Percentiles rank a stretch among this genome's conserved stretches.
Conservation (phyloP, 2,797 vertebrate species). For the Enteromius trimaculatus region DNA sequence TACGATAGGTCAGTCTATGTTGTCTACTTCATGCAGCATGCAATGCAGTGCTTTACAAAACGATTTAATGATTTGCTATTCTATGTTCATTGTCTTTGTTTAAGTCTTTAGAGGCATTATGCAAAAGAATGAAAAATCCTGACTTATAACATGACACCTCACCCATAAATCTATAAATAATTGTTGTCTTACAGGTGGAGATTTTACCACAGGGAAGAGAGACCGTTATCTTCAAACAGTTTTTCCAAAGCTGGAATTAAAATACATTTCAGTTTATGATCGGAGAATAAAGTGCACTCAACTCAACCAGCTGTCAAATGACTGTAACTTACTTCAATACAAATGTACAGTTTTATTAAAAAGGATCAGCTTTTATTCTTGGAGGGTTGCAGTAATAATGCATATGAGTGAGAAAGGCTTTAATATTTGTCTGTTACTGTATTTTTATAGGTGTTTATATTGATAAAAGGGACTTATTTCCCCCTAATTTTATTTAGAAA, state of each 20-base stretch:
- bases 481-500: background rate
- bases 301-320: slow-evolving; percentile 3
- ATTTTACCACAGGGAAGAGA: slow-evolving; percentile 89
- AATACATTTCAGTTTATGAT: slow-evolving; percentile 40
- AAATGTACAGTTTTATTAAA: slow-evolving; percentile 28
- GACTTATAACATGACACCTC: background rate
- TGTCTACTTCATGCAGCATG: background rate
- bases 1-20: background rate
- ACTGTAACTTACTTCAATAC: background rate
- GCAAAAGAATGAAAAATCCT: background rate
- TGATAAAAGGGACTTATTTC: background rate
- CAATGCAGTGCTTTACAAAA: background rate
- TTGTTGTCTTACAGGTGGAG: slow-evolving; percentile 81
- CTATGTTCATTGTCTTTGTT: background rate
- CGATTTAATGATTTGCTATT: background rate
- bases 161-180: background rate
- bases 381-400: slow-evolving; percentile 14
- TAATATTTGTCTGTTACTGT: slow-evolving; percentile 18
- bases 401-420: background rate
- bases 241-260: slow-evolving; percentile 89
- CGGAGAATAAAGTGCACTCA: slow-evolving; percentile 29
- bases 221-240: slow-evolving; percentile 92
- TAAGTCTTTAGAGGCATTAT: background rate
- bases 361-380: background rate
- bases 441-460: slow-evolving; percentile 35